Percentiles rank a stretch among this genome's conserved stretches.
Conservation (phyloP, 53 echinoderm and acorn worm species). For the Echinarachnius parma region DNA sequence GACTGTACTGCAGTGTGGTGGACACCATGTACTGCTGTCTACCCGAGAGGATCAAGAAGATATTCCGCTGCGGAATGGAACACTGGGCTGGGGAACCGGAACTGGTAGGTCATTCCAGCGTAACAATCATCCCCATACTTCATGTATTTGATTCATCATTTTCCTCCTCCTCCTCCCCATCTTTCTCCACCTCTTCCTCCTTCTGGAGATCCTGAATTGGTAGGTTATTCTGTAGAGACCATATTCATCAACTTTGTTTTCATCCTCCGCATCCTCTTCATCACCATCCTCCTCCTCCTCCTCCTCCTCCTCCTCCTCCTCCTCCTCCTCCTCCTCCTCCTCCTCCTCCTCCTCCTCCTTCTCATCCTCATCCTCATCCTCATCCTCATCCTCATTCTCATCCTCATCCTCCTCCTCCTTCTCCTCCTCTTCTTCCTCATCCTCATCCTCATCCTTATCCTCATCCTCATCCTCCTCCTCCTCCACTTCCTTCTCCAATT, state of each 20-base stretch:
- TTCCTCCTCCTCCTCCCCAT: too few species aligned
- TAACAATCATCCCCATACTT: too few species aligned
- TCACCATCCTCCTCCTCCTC: background rate
- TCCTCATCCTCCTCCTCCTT: background rate
- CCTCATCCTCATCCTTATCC: background rate
- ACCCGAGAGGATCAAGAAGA: conserved; percentile 62
- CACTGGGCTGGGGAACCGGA: conserved; percentile 13
- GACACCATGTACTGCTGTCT: conserved; percentile 94
- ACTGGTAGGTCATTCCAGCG: conserved; percentile 10
- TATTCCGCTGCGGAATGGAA: conserved; percentile 68
- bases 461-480: background rate
- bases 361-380: background rate
- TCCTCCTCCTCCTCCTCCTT: background rate
- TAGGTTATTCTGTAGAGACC: too few species aligned
- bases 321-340: background rate
- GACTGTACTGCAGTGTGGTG: conserved; percentile 63
- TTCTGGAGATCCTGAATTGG: too few species aligned
- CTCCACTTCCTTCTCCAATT: background rate
- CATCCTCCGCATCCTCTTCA: background rate
- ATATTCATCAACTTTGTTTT: too few species aligned
- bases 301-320: background rate
- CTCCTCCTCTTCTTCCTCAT: background rate
- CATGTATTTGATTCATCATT: too few species aligned
- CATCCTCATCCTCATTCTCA: background rate
- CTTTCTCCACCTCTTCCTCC: too few species aligned